Base-by-base conservation (phyloP, 2,797 vertebrate genomes). In the Betta splendens region DNA sequence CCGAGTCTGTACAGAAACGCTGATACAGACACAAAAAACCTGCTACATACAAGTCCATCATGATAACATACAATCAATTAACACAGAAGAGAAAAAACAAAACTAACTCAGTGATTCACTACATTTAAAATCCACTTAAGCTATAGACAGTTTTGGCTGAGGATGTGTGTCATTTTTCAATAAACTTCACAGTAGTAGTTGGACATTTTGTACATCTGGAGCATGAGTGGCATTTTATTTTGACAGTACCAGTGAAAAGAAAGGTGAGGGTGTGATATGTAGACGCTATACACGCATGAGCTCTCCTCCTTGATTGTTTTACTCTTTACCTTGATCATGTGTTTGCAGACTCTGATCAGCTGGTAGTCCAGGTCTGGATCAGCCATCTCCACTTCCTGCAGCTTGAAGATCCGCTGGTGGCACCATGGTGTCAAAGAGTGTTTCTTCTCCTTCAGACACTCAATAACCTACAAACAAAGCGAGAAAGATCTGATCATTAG, bases 351-450 rank as follows among this genome's bases (percentile, higher is more conserved):
- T 57, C 93, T 93, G 95, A 99, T 99, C 38, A 99, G 95, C 0
- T 97, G 98, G 38, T 96, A 99, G 88, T 99, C 97, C 38, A 98
- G 84, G 22, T 99, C 96, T 0, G 96, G 95, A 67, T 98, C 97
- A 75, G 95, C 94, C 97, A 99, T 99, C 80, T 99, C 97, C 0
- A 91, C 94, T 83, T 99, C 97, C 85, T 99, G 96, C 16, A 98
- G 94, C 73, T 94, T 96, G 77, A 99, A 99, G 60, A 99, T 92
- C 26, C 93, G 93, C 87, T 98, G 96, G 80, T 98, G 97, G 81
- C 97, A 99, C 1, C 92, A 91, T 0, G 75, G 79, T 11, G 78
- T 90, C 58, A 99, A 74, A 9, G 93, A 89, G 35, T 92, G 94
- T 89, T 98, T 98, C 76, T 90, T 94, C 83, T 98, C 96, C 80